Conservation (phyloP, 2,113 vertebrate genomes). For the Ceyx cyanopectus region DNA sequence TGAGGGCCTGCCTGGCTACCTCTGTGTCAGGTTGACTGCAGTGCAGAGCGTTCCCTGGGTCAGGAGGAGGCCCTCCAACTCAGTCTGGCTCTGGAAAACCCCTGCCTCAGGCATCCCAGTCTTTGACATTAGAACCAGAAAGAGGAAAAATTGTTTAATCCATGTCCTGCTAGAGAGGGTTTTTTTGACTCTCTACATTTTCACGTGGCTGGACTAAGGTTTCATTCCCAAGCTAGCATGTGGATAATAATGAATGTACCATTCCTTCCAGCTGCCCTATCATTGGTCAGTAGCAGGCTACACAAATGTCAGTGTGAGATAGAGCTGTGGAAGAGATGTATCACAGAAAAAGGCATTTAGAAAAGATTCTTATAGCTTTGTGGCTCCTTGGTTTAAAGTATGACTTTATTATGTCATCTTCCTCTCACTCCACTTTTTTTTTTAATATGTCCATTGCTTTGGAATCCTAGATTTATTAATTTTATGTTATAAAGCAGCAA, state of each 20-base stretch:
- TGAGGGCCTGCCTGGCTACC: not conserved
- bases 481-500: conserved; percentile 2
- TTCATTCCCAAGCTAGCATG: fast-evolving
- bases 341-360: not conserved
- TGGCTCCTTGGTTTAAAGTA: not conserved
- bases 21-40: not conserved
- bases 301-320: not conserved
- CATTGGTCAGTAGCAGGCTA: not conserved
- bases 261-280: not conserved
- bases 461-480: not conserved
- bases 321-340: not conserved
- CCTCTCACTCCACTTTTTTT: not conserved
- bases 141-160: not conserved
- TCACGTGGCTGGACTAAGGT: not conserved
- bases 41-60: not conserved
- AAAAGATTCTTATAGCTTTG: not conserved
- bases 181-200: not conserved
- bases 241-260: not conserved
- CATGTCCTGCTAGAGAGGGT: not conserved
- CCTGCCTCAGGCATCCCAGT: not conserved
- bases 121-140: not conserved
- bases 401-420: not conserved
- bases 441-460: not conserved
- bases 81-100: not conserved
- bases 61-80: not conserved